Conservation (phyloP, 2,113 vertebrate species). For the Cyprinus carpio region DNA sequence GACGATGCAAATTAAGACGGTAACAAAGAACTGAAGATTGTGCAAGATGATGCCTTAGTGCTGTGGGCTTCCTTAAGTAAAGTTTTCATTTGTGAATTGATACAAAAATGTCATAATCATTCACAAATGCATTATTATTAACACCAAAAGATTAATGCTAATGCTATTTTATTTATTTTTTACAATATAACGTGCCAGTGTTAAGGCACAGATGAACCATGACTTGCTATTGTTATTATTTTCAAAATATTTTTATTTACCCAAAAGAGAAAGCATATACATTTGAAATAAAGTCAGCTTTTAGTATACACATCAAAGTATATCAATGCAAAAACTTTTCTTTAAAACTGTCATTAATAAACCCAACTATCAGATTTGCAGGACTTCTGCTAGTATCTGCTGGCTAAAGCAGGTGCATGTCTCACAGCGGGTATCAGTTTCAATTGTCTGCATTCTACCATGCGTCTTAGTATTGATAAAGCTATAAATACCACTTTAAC, state of each 20-base stretch:
- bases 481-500: slow-evolving; percentile 32
- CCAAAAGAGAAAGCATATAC: background rate
- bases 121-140: too few relatives aligned
- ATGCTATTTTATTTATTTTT: too few relatives aligned
- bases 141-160: too few relatives aligned
- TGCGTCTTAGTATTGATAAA: slow-evolving; percentile 25
- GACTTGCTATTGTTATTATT: too few relatives aligned
- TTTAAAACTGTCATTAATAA: background rate
- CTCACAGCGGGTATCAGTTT: slow-evolving; percentile 13
- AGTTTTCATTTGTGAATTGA: background rate
- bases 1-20: slow-evolving; percentile 4
- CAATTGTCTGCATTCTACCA: background rate
- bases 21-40: background rate
- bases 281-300: too few relatives aligned
- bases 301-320: too few relatives aligned
- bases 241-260: background rate
- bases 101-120: too few relatives aligned
- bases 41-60: background rate
- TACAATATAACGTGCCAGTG: too few relatives aligned
- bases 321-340: background rate
- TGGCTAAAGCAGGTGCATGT: background rate
- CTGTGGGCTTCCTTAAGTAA: background rate
- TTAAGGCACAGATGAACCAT: too few relatives aligned
- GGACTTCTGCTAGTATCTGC: background rate
- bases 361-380: background rate